A percentile compares a stretch with the other conserved stretches of the same genome.
Evolutionary conservation across 2,113 vertebrate genomes (phyloP).

Genomic region (Lagopus leucura): DNA sequence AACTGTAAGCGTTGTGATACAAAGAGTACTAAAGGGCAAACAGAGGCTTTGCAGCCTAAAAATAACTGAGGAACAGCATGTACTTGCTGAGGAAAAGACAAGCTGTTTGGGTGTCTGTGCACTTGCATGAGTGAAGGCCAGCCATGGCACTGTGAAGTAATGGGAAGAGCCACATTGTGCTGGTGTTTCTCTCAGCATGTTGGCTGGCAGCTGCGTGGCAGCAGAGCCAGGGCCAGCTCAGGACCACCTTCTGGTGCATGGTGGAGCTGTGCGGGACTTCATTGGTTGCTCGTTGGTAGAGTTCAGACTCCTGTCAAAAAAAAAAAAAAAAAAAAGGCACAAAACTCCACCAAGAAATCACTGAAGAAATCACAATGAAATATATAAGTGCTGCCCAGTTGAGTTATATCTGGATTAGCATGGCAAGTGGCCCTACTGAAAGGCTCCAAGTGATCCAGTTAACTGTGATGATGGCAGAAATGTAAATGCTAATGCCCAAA

Average conservation of each 20-base stretch:
- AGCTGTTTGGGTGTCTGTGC: background rate
- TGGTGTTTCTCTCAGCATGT: background rate
- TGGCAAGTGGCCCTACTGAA: background rate
- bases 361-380: background rate
- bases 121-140: background rate
- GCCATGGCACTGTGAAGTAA: rapidly evolving
- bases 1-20: background rate
- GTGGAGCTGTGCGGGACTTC: background rate
- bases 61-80: background rate
- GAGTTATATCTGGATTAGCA: background rate
- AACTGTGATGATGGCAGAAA: background rate
- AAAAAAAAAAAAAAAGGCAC: background rate
- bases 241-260: background rate
- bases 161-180: background rate
- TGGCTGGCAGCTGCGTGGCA: rapidly evolving
- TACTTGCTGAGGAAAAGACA: background rate
- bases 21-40: background rate
- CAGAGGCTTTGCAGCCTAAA: background rate
- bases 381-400: background rate
- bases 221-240: background rate
- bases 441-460: background rate
- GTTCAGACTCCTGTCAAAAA: background rate
- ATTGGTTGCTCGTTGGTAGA: background rate
- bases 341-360: background rate
- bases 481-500: background rate